Percentiles rank a stretch among this genome's conserved stretches.
Evolutionary conservation across 92 coral and sea anemone species (phyloP).

Genomic region (Paramuricea clavata): DNA sequence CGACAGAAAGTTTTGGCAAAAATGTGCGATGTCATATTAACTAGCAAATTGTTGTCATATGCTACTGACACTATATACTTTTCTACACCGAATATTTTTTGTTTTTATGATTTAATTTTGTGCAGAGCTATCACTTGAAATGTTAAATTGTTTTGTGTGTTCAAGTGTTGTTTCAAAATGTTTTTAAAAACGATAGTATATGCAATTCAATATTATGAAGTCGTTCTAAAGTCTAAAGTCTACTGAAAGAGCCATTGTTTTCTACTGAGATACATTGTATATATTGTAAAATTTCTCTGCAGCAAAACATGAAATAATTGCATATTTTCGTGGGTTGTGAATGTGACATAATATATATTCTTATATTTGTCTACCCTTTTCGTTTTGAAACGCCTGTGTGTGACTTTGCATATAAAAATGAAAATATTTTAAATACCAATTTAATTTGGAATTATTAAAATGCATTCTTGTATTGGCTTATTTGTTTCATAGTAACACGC

Average conservation of each 20-base stretch:
- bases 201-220: background rate
- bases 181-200: background rate
- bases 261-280: too few relatives aligned
- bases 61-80: background rate
- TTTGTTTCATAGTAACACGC: conserved; percentile 6
- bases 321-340: too few relatives aligned
- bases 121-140: background rate
- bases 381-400: too few relatives aligned
- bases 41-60: background rate
- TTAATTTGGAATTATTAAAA: background rate
- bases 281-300: background rate
- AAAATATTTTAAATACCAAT: too few relatives aligned
- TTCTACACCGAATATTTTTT: background rate
- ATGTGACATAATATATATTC: background rate
- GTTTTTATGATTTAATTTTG: background rate
- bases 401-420: too few relatives aligned
- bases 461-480: background rate
- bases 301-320: too few relatives aligned
- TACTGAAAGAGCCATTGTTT: background rate
- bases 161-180: background rate
- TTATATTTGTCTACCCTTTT: too few relatives aligned
- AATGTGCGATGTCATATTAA: background rate
- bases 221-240: background rate
- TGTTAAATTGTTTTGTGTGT: background rate
- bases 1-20: background rate